phyloP scores from a whole-genome alignment of 1,140 invertebrate species.

The Nephila pilipes region DNA sequence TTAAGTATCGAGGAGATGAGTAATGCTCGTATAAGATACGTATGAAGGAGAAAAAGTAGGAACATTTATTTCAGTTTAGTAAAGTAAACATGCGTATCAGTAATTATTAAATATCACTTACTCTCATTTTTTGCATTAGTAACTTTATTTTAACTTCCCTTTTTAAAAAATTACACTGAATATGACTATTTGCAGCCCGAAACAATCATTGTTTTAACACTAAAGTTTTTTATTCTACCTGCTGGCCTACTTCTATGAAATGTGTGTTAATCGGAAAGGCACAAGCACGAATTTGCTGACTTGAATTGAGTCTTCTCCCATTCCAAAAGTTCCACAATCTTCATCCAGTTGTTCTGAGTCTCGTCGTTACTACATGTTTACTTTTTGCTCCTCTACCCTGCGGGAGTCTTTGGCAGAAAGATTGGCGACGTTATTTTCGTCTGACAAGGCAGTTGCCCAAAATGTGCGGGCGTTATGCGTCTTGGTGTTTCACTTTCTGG shows the following conservation, averaged over 20 bases:
- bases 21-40: too few species aligned
- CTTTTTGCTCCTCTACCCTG: constrained; percentile 6
- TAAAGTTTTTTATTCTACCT: constrained; percentile 30
- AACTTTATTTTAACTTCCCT: neutral
- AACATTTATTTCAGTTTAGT: neutral
- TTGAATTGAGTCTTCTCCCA: neutral
- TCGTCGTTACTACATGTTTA: constrained; percentile 47
- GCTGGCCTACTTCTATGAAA: neutral
- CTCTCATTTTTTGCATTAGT: neutral
- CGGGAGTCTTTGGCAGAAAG: constrained; percentile 56
- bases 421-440: constrained; percentile 66
- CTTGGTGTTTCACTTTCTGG: constrained; percentile 21
- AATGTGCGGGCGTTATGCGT: constrained; percentile 35
- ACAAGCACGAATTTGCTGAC: neutral
- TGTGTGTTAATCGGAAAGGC: neutral
- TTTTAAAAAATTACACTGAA: neutral
- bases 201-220: too few species aligned
- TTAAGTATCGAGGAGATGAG: too few species aligned
- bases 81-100: neutral
- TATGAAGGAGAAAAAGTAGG: neutral
- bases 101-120: neutral
- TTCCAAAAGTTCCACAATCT: neutral
- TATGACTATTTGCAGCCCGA: neutral
- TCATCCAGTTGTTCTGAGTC: neutral
- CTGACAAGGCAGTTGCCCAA: constrained; percentile 28